Conservation (phyloP, 2,113 vertebrate species). For the Craseonycteris thonglongyai region DNA sequence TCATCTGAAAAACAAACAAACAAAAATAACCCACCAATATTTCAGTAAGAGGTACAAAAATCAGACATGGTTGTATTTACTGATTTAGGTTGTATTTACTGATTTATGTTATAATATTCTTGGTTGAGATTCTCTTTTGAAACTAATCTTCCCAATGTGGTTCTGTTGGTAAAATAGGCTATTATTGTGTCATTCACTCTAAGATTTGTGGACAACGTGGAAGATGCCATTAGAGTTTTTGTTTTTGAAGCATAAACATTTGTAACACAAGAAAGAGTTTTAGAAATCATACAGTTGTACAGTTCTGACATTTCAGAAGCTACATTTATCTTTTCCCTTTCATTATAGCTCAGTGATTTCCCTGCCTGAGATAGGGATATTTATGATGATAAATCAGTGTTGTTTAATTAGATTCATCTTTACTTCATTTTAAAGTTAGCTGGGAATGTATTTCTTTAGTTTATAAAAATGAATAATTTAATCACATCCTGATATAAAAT, state of each 20-base stretch:
- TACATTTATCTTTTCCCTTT: constrained; percentile 62
- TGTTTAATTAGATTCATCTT: constrained; percentile 70
- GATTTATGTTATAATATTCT: background rate
- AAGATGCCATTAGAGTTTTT: constrained; percentile 20
- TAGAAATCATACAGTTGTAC: constrained; percentile 48
- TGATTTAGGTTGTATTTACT: constrained; percentile 59
- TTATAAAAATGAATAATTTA: constrained; percentile 71
- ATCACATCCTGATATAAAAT: constrained; percentile 51
- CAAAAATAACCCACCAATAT: background rate
- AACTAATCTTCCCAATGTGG: background rate
- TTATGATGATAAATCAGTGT: constrained; percentile 68
- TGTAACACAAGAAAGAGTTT: constrained; percentile 54
- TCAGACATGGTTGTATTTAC: background rate
- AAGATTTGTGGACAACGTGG: background rate
- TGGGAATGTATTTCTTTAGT: constrained; percentile 69
- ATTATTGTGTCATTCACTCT: background rate
- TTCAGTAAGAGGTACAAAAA: background rate
- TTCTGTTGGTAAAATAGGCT: constrained; percentile 15
- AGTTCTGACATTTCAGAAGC: constrained; percentile 57
- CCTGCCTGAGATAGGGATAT: constrained; percentile 49
- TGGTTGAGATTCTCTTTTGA: background rate
- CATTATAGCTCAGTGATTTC: constrained; percentile 63
- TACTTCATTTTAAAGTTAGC: constrained; percentile 64
- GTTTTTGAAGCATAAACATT: constrained; percentile 51
- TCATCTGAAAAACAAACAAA: background rate